Evolutionary conservation across 2,113 vertebrate species (phyloP).

Genomic region (Martes martes): DNA sequence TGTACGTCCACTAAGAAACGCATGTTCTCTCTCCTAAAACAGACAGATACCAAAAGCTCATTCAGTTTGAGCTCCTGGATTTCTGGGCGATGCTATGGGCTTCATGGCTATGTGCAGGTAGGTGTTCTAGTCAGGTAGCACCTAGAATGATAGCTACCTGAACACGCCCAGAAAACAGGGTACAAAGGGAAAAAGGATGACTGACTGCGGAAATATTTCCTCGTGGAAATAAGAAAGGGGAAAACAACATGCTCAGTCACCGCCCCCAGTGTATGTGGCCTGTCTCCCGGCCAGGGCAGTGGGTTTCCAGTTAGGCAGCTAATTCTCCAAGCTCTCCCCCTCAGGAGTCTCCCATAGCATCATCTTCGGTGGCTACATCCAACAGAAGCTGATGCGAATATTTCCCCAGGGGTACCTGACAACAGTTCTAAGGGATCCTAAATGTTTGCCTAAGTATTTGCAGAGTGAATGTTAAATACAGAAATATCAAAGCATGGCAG

Average conservation of each 20-base stretch:
- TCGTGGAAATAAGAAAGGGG: neutral
- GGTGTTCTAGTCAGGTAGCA: neutral
- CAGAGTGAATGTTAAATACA: neutral
- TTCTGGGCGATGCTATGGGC: neutral
- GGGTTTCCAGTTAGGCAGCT: neutral
- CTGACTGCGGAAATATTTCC: neutral
- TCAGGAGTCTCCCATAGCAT: rapidly evolving
- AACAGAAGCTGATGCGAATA: neutral
- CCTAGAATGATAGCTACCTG: neutral
- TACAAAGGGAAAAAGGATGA: neutral
- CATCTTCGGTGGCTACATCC: neutral
- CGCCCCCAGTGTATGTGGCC: rapidly evolving
- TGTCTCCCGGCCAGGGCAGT: neutral
- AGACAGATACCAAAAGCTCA: neutral
- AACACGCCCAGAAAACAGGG: neutral
- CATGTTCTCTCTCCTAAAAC: neutral
- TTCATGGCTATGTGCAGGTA: neutral
- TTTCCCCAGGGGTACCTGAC: neutral
- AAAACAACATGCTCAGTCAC: neutral
- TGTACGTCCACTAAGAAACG: neutral
- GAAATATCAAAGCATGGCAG: neutral
- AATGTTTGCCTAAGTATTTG: constrained; percentile 14
- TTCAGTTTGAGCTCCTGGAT: neutral
- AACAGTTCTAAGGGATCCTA: neutral
- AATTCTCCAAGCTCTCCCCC: neutral